A percentile compares a stretch with the other conserved stretches of the same genome.
phyloP scores from a whole-genome alignment of 2,113 vertebrate genomes.

The Porphyrio hochstetteri region DNA sequence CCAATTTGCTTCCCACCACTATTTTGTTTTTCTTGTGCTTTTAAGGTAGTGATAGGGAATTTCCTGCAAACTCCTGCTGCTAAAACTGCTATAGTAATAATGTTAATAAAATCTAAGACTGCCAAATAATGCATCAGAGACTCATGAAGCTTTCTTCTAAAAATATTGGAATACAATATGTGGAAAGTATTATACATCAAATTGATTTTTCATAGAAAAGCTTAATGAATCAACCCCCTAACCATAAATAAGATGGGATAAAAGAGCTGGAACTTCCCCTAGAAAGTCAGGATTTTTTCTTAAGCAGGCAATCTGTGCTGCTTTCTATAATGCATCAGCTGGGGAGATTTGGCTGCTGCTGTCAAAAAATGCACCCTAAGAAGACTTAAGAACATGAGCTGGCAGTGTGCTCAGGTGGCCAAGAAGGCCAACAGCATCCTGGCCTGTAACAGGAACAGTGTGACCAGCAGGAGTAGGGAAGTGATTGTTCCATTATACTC shows the following conservation, averaged over 20 bases:
- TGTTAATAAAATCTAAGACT: background rate
- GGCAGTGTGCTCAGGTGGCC: no score
- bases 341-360: background rate
- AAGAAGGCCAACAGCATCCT: no score
- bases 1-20: background rate
- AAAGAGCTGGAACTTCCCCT: background rate
- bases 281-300: background rate
- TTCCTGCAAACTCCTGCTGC: background rate
- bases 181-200: background rate
- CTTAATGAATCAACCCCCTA: background rate
- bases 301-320: background rate
- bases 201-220: slow-evolving; percentile 27
- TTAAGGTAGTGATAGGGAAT: background rate
- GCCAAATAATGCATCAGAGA: slow-evolving; percentile 13
- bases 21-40: background rate
- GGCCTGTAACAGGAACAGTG: no score
- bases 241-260: background rate
- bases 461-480: no score
- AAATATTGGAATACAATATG: background rate
- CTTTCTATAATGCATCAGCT: background rate
- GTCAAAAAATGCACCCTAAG: background rate
- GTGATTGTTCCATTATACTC: no score
- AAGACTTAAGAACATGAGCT: background rate
- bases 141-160: background rate
- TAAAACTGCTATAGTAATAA: background rate